phyloP scores from a whole-genome alignment of 2,113 vertebrate species.

The Patagioenas fasciata region DNA sequence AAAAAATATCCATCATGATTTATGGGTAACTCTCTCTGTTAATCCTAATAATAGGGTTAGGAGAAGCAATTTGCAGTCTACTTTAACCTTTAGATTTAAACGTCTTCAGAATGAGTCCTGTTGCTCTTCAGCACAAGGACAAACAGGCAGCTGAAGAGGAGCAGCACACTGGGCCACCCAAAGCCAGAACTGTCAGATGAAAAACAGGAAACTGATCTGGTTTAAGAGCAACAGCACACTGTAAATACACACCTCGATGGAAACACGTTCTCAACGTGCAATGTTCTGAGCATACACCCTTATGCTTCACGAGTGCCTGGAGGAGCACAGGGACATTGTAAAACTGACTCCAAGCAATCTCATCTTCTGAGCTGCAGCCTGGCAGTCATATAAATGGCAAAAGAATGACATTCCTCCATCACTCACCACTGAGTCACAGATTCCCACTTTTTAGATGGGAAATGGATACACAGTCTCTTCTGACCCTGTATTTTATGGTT shows the following conservation, averaged over 20 bases:
- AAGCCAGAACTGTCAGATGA: neutral
- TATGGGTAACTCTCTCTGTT: slow-evolving; percentile 12
- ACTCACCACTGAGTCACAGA: slow-evolving; percentile 31
- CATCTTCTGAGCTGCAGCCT: slow-evolving; percentile 1
- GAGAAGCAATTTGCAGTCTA: slow-evolving; percentile 5
- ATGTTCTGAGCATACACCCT: slow-evolving; percentile 38
- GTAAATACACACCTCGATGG: slow-evolving; percentile 5
- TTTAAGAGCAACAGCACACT: slow-evolving; percentile 14
- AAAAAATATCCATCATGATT: neutral
- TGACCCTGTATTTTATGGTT: neutral
- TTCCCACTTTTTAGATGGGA: slow-evolving; percentile 23
- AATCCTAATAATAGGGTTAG: slow-evolving; percentile 38
- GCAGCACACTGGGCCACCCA: neutral
- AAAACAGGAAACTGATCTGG: slow-evolving; percentile 14
- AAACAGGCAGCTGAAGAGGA: neutral
- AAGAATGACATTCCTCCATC: slow-evolving; percentile 38
- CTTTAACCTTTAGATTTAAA: slow-evolving; percentile 25
- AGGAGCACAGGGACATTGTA: neutral
- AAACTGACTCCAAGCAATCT: slow-evolving; percentile 42
- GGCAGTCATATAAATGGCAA: slow-evolving; percentile 1
- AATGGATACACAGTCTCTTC: neutral
- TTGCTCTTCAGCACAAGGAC: neutral
- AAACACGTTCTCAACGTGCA: slow-evolving; percentile 14
- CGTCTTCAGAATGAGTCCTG: neutral
- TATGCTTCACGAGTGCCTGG: slow-evolving; percentile 45